phyloP scores from a whole-genome alignment of 1,140 invertebrate species.

The Drosophila ficusphila region DNA sequence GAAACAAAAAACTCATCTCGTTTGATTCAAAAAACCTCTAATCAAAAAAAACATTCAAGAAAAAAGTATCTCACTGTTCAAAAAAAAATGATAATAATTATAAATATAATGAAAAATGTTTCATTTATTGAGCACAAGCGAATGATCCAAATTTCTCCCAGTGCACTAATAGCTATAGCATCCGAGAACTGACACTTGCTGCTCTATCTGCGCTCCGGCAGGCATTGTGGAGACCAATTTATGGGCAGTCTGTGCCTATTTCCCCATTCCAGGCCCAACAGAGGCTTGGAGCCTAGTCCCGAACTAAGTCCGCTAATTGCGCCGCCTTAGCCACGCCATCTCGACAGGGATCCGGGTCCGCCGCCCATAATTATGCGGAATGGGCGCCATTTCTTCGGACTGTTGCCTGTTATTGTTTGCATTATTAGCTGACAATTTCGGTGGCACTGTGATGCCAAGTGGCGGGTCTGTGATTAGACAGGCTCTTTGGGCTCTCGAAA shows the following conservation, averaged over 20 bases:
- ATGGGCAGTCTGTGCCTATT: slow-evolving; percentile 31
- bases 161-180: slow-evolving; percentile 12
- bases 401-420: slow-evolving; percentile 66
- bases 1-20: slow-evolving; percentile 60
- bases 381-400: slow-evolving; percentile 52
- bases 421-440: slow-evolving; percentile 79
- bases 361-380: slow-evolving; percentile 60
- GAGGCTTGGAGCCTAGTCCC: slow-evolving; percentile 21
- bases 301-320: slow-evolving; percentile 77
- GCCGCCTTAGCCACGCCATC: slow-evolving; percentile 60
- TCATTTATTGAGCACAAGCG: too few relatives aligned
- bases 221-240: slow-evolving; percentile 64
- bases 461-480: slow-evolving; percentile 45
- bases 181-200: slow-evolving; percentile 69
- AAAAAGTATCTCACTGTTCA: too few relatives aligned
- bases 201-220: slow-evolving; percentile 63
- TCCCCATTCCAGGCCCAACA: not conserved
- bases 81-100: too few relatives aligned
- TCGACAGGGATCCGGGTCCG: not conserved
- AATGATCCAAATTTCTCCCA: slow-evolving; percentile 11
- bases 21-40: too few relatives aligned
- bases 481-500: slow-evolving; percentile 32
- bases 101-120: too few relatives aligned
- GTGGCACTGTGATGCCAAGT: slow-evolving; percentile 28
- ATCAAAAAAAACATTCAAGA: not conserved